Evolutionary conservation across 2,888 invertebrate species (phyloP).

Genomic region (Ophion costatus): DNA sequence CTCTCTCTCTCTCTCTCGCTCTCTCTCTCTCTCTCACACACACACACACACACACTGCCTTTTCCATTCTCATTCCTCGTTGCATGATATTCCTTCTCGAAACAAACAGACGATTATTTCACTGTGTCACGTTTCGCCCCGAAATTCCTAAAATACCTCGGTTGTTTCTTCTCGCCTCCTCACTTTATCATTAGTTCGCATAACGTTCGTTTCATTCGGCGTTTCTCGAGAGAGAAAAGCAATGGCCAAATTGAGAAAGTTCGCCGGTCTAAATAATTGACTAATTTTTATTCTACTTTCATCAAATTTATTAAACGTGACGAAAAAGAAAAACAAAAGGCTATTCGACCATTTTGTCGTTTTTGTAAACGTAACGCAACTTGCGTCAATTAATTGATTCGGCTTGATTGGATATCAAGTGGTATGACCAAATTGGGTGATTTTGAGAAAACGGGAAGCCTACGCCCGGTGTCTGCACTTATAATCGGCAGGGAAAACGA

Average conservation of each 20-base stretch:
- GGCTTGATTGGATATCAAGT: background rate
- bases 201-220: background rate
- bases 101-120: conserved; percentile 17
- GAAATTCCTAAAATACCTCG: background rate
- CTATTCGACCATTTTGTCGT: background rate
- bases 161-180: background rate
- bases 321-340: too few species aligned
- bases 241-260: background rate
- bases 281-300: background rate
- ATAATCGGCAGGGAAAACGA: background rate
- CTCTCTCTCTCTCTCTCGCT: conserved; percentile 49
- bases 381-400: background rate
- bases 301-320: background rate
- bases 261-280: background rate
- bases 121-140: background rate
- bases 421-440: conserved; percentile 25
- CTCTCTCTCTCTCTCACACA: conserved; percentile 28
- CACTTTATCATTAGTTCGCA: background rate
- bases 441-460: conserved; percentile 40
- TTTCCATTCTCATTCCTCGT: background rate
- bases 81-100: conserved; percentile 38
- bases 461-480: background rate
- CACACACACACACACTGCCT: background rate
- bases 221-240: background rate
- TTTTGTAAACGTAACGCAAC: background rate